Evolutionary conservation across 2,113 vertebrate genomes (phyloP), one percentile per base, ranked within the genome.

Genomic region (Mesitornis unicolor): DNA sequence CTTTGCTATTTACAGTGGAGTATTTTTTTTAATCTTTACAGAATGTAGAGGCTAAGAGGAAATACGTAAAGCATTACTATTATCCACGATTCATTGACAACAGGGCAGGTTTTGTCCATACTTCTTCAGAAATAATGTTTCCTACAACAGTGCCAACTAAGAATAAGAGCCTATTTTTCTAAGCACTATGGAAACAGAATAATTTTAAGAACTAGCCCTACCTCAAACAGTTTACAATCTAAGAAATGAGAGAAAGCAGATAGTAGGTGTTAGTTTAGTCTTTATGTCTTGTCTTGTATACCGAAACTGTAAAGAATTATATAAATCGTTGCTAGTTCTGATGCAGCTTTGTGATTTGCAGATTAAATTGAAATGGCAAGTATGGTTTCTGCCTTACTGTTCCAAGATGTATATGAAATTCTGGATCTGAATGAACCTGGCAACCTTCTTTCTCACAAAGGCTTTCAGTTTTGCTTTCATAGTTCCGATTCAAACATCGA

Each of bases 181-280:
- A 81, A 91, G 87, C 68, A 36, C 87, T 94, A 83, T 95, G 95
- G 93, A 96, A 97, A 95, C 91, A 88, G 81, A 85, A 83, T 59
- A 88, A 93, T 95, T 73, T 93, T 81, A 56, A 96, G n/a, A 91
- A 94, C 75, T 73, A 94, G 71, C 87, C 87, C 84, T 96, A 93
- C 82, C 87, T 96, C 67, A 85, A 91, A 83, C 63, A 94, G 84
- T 95, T 89, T 93, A 93, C 71, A 93, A 73, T 28, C 70, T 87
- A 64, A 91, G 59, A 80, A 95, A 95, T 93, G 87, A 94, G 81
- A 94, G 67, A 91, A 93, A 91, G 74, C 89, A 95, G 84, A 89
- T 76, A 94, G 81, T 45, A 47, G 61, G 73, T 95, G 89, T 95
- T 95, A 81, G 73, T 93, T 90, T 90, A 84, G 69, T 89, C 91